Percentiles rank a stretch among this genome's conserved stretches.
These are phyloP conservation scores for Tachysurus vachellii DNA, from an alignment of 2,113 vertebrate genomes.

Conservation along the genomic window DNA sequence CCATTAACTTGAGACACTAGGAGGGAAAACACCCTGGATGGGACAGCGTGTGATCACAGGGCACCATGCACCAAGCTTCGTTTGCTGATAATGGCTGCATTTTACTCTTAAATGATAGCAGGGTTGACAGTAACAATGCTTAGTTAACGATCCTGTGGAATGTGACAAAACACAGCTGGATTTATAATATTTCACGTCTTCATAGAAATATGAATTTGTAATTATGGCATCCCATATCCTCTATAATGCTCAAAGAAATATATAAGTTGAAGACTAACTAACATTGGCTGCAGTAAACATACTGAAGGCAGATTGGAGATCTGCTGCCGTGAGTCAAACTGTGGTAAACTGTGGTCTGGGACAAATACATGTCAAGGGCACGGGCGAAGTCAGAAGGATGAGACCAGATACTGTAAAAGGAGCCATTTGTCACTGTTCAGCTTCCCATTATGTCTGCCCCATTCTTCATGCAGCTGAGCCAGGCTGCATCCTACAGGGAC, in stretches of 20 bases:
- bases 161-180: background rate
- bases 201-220: background rate
- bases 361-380: constrained; percentile 70
- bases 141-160: background rate
- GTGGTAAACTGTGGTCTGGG: constrained; percentile 49
- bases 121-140: background rate
- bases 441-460: constrained; percentile 63
- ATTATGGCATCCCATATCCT: background rate
- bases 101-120: background rate
- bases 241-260: background rate
- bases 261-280: background rate
- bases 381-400: constrained; percentile 64
- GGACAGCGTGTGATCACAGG: background rate
- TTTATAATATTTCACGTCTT: background rate
- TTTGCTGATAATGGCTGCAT: background rate
- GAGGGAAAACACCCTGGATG: background rate
- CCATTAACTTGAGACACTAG: background rate
- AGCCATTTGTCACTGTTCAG: constrained; percentile 71
- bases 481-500: constrained; percentile 52
- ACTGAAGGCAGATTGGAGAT: constrained; percentile 18
- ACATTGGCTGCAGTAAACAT: constrained; percentile 17
- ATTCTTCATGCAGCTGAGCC: constrained; percentile 57
- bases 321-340: constrained; percentile 59
- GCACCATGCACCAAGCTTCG: background rate
- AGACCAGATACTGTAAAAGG: constrained; percentile 63